A percentile compares a stretch with the other conserved stretches of the same genome.
These are phyloP conservation scores for Palythoa caribaeorum DNA, from an alignment of 92 coral and sea anemone genomes.

Conservation along the genomic window DNA sequence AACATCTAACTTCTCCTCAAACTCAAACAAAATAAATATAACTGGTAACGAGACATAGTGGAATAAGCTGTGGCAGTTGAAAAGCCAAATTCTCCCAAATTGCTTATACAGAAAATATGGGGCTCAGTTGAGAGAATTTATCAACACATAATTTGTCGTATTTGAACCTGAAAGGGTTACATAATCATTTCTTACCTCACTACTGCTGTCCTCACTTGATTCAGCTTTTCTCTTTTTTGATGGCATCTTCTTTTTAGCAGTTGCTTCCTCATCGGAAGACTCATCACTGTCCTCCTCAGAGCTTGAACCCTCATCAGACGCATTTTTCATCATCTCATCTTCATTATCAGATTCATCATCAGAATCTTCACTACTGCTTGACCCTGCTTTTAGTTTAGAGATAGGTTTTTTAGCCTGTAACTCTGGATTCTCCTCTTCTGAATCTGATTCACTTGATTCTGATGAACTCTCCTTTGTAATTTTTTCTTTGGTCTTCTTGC, in stretches of 20 bases:
- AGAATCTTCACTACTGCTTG: too few species aligned
- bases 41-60: too few species aligned
- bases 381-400: conserved; percentile 14
- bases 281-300: conserved; percentile 42
- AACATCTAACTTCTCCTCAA: too few species aligned
- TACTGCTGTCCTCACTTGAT: conserved; percentile 2
- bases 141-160: too few species aligned
- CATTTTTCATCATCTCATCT: conserved; percentile 34
- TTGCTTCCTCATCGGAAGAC: conserved; percentile 32
- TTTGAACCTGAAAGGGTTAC: too few species aligned
- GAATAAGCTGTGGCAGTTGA: too few species aligned
- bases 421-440: conserved; percentile 45
- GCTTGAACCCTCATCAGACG: conserved; percentile 42
- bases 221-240: conserved; percentile 36
- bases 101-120: too few species aligned
- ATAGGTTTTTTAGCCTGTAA: background rate
- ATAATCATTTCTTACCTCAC: conserved; percentile 26
- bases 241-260: background rate
- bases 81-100: too few species aligned
- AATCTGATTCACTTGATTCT: conserved; percentile 52
- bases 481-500: background rate
- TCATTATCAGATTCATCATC: conserved; percentile 47
- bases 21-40: too few species aligned
- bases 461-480: conserved; percentile 54
- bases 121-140: too few species aligned